Evolutionary conservation across 2,797 vertebrate genomes (phyloP), one percentile per base, ranked within the genome.

Genomic region (Hydrophis major): DNA sequence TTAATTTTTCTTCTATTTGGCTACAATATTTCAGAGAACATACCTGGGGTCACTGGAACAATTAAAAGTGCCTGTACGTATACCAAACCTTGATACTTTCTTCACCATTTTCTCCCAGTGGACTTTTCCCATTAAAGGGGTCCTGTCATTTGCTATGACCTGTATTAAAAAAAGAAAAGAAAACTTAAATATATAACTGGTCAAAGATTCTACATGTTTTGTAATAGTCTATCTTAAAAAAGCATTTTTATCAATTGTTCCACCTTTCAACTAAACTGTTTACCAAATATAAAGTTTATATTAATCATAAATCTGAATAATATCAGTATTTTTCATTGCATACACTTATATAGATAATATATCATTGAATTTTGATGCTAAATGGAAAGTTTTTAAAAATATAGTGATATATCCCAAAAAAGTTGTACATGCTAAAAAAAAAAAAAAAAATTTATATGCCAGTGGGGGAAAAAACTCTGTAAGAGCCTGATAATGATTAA

Each of bases 81-180:
- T 99, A 94, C 99, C 99, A 93, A 99, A 99, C 97, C 98, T 98
- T 56, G 99, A 99, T 5, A 99, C 99, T 95, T 99, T 99, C 97
- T 99, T 99, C 87, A 99, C 99, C 99, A 99, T 99, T 96, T 99
- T 99, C 93, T 98, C 98, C 99, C 99, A 99, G 96, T 98, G 99
- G 92, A 98, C 97, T 96, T 98, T 98, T 96, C 98, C 98, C 94
- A 99, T 97, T 94, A 99, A 97, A 20, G 99, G 99, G 93, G 98
- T 98, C 94, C 98, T 98, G 96, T 99, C 98, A 3, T 99, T 98
- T 87, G 99, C 99, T 91, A 99, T 98, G 74, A 99, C 99, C 99
- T 99, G 88, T 87, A 63, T 95, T 87, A 42, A 91, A 94, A 94
- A 96, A 74, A 74, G n/a, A 74, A 78, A 83, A 83, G 8, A 47